Percentiles rank a stretch among this genome's conserved stretches.
Evolutionary conservation across 1,140 invertebrate genomes (phyloP).

Genomic region (Chironomus tepperi): DNA sequence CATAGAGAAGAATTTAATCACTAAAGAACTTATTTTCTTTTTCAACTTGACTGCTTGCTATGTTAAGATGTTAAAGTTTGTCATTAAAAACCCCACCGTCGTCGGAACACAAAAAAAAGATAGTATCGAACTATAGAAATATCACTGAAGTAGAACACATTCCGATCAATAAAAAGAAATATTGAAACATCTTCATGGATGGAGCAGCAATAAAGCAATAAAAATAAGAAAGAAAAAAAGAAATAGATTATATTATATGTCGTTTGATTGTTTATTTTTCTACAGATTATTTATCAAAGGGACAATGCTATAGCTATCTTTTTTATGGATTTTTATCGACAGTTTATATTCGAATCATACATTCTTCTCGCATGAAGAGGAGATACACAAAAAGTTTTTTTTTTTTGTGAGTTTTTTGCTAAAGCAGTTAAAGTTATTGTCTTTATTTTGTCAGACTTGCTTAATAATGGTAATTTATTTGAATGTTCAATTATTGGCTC

Average conservation of each 20-base stretch:
- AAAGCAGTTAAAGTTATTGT: no score
- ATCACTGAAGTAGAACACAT: constrained; percentile 12
- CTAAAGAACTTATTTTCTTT: constrained; percentile 14
- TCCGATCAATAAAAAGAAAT: neutral
- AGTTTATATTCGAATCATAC: constrained; percentile 14
- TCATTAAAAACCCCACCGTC: neutral
- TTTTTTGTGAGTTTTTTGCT: no score
- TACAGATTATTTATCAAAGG: constrained; percentile 14
- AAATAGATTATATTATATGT: constrained; percentile 8
- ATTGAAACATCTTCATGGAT: neutral
- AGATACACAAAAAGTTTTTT: no score
- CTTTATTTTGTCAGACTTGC: no score
- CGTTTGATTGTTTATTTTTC: constrained; percentile 14
- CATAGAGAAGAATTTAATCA: neutral
- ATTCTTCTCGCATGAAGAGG: neutral
- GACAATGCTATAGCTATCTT: constrained; percentile 6
- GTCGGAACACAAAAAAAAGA: no score
- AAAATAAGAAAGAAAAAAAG: constrained; percentile 6
- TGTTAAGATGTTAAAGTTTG: constrained; percentile 14
- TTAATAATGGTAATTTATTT: no score
- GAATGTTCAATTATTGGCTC: no score
- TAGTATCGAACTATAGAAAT: neutral
- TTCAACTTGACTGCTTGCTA: constrained; percentile 11
- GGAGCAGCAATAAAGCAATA: constrained; percentile 12
- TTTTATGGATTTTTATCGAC: constrained; percentile 11